These are phyloP conservation scores for Melinaea marsaeus DNA, from an alignment of 2,888 invertebrate species.

Conservation along the genomic window DNA sequence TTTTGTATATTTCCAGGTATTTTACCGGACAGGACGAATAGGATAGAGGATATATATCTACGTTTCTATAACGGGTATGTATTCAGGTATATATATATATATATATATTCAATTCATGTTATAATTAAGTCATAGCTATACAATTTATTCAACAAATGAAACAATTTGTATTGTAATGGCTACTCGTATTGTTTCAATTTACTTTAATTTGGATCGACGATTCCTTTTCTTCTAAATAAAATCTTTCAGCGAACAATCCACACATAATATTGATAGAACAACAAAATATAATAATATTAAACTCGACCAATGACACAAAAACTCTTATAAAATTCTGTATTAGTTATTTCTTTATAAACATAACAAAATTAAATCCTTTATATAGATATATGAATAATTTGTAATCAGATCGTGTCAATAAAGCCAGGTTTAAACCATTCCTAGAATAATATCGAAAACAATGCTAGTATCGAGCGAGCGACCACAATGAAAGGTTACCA, in stretches of 20 bases:
- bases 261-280: no score
- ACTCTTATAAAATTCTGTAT: no score
- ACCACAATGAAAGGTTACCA: background rate
- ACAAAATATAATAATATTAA: no score
- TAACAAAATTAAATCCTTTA: no score
- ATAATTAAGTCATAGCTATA: background rate
- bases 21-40: constrained; percentile 63
- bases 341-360: no score
- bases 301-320: no score
- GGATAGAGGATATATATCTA: constrained; percentile 64
- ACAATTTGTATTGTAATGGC: background rate
- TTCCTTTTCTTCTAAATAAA: no score
- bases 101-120: background rate
- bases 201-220: no score
- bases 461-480: background rate
- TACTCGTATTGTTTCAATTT: no score
- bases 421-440: background rate
- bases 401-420: no score
- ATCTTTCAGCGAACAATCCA: no score
- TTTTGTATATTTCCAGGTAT: constrained; percentile 50
- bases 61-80: constrained; percentile 72
- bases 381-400: no score
- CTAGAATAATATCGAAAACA: background rate
- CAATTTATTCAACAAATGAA: constrained; percentile 1
- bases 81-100: constrained; percentile 3